A percentile compares a stretch with the other conserved stretches of the same genome.
These are phyloP conservation scores for pig (Sus scrofa) DNA, from an alignment of 2,113 vertebrate genomes.

Conservation along the genomic window DNA sequence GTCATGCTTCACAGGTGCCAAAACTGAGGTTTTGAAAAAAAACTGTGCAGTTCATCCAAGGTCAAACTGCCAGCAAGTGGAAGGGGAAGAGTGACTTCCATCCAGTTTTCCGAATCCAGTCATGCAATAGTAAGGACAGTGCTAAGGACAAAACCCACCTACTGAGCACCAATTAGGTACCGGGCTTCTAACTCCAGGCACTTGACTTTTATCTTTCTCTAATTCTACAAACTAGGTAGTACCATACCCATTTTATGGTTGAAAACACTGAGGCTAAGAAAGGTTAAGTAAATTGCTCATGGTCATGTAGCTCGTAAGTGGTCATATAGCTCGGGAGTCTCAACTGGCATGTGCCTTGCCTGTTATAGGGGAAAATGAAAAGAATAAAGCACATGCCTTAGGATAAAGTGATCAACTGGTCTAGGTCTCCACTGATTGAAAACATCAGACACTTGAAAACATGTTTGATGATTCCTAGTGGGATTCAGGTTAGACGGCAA, in stretches of 20 bases:
- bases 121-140: background rate
- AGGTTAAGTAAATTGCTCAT: background rate
- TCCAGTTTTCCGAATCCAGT: background rate
- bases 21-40: slow-evolving; percentile 12
- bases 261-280: background rate
- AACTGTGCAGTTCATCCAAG: background rate
- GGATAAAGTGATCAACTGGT: background rate
- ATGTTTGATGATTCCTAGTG: background rate
- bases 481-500: background rate
- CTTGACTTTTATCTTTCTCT: background rate
- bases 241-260: background rate
- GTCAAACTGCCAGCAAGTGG: background rate
- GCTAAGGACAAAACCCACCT: background rate
- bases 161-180: accelerated
- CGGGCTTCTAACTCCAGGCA: background rate
- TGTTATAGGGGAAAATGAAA: background rate
- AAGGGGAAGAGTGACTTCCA: background rate
- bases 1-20: background rate
- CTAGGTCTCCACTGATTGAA: background rate
- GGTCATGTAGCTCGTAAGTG: background rate
- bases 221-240: background rate
- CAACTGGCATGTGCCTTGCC: background rate
- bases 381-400: background rate
- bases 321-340: too few species aligned
- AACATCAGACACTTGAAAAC: background rate